phyloP scores from a whole-genome alignment of 2,797 vertebrate genomes.

The Eleutherodactylus coqui region DNA sequence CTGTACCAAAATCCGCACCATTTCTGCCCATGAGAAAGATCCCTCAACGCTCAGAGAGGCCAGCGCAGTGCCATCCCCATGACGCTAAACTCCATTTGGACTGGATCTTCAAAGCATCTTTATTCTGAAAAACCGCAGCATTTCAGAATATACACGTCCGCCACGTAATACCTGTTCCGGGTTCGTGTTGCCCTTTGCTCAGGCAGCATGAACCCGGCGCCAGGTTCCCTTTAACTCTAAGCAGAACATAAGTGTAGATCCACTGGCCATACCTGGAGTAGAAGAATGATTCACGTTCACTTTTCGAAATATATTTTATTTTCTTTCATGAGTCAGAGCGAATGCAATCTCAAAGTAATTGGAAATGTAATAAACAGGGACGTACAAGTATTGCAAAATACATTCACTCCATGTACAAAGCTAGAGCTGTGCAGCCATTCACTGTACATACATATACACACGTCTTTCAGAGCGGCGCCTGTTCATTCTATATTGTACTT shows the following conservation, averaged over 20 bases:
- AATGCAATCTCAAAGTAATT: conserved; percentile 42
- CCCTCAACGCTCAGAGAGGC: no score
- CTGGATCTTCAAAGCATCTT: no score
- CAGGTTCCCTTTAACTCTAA: background rate
- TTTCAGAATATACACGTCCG: no score
- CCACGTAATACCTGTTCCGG: no score
- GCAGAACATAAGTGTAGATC: background rate
- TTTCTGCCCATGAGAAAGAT: no score
- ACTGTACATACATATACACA: conserved; percentile 25
- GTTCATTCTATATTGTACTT: background rate
- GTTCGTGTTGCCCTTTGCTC: no score
- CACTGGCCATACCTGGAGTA: no score
- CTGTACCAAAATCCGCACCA: no score
- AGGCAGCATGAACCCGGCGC: no score
- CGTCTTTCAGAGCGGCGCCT: background rate
- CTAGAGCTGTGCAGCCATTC: conserved; percentile 45
- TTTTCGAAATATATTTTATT: conserved; percentile 58
- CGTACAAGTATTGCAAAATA: conserved; percentile 61
- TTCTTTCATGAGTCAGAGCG: conserved; percentile 47
- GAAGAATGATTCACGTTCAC: background rate
- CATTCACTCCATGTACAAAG: conserved; percentile 60
- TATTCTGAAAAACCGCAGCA: no score
- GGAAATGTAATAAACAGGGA: conserved; percentile 60
- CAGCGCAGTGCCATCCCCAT: no score
- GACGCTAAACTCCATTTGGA: no score